Evolutionary conservation across 1,140 invertebrate species (phyloP), one percentile per base, ranked within the genome.

Genomic region (Bombus ignitus): DNA sequence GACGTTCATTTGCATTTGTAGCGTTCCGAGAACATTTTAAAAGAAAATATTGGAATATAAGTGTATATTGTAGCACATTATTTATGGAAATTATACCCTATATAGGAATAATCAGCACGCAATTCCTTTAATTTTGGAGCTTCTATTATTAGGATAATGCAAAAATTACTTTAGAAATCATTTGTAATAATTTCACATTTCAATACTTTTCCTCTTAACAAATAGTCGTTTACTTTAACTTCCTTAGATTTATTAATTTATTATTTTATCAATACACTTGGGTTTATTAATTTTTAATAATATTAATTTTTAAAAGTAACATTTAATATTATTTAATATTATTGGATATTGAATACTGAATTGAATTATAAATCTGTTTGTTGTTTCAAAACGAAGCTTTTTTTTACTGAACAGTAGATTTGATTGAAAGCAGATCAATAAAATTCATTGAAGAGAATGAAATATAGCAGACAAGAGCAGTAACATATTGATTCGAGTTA

Each of bases 401-500:
- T 70, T 62, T 62, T n/a, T 62, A 62, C 2, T 3, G 59, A n/a
- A n/a, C 3, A 62, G 3, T 62, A n/a, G 12, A 0, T 62, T 62
- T n/a, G 47, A 53, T 53, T 53, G 47, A 53, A 53, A 22, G 18
- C 5, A 13, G 62, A 32, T n/a, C n/a, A 65, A 32, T 13, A 62
- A 42, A 53, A 79, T 62, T 74, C n/a, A 25, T 28, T 13, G 42
- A 35, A 15, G 1, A 3, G 9, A 39, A 57, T 9, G 37, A 83
- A 66, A 66, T 35, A 47, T 35, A 35, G 12, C 4, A 44, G 8
- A 5, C 13, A 42, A 44, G 72, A n/a, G 9, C 39, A 62, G 62
- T 59, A 83, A 81, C 78, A 80, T 89, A 85, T 85, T 25, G 79
- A 75, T 85, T 71, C 28, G 13, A 39, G 18, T 62, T 32, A 74